Evolutionary conservation across 2,888 invertebrate genomes (phyloP).

Genomic region (Fragum whitleyi): DNA sequence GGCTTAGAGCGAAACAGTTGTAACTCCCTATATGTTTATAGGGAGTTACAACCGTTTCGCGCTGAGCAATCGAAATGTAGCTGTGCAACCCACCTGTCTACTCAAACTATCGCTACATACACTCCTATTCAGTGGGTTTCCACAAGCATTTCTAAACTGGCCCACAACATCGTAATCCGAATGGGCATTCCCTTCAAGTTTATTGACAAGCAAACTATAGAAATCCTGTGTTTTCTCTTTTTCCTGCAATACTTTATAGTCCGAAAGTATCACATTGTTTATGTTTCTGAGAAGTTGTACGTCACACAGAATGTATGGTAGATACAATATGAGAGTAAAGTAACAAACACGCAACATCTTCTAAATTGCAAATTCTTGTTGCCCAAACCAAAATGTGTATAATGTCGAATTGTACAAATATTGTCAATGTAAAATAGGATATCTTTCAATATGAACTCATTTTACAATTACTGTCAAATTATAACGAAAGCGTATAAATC

Average conservation of each 20-base stretch:
- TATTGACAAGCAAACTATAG: background rate
- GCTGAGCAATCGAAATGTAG: too few species aligned
- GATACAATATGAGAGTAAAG: background rate
- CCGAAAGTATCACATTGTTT: background rate
- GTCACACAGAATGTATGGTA: background rate
- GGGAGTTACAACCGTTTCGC: too few species aligned
- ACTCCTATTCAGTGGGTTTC: constrained; percentile 1
- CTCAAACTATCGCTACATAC: background rate
- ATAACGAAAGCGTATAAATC: too few species aligned
- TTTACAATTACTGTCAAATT: too few species aligned
- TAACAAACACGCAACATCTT: too few species aligned
- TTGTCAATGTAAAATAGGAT: too few species aligned
- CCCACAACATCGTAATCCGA: background rate
- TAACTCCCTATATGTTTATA: too few species aligned
- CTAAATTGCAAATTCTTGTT: too few species aligned
- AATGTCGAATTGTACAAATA: too few species aligned
- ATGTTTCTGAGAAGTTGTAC: background rate
- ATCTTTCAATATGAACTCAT: too few species aligned
- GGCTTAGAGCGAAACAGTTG: too few species aligned
- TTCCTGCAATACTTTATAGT: background rate
- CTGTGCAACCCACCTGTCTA: background rate
- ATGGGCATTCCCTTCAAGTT: background rate
- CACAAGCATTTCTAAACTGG: background rate
- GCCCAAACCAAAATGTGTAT: too few species aligned
- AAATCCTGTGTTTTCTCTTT: background rate